Base-by-base conservation (phyloP, 1,140 invertebrate genomes). In the Archivesica marissinica region DNA sequence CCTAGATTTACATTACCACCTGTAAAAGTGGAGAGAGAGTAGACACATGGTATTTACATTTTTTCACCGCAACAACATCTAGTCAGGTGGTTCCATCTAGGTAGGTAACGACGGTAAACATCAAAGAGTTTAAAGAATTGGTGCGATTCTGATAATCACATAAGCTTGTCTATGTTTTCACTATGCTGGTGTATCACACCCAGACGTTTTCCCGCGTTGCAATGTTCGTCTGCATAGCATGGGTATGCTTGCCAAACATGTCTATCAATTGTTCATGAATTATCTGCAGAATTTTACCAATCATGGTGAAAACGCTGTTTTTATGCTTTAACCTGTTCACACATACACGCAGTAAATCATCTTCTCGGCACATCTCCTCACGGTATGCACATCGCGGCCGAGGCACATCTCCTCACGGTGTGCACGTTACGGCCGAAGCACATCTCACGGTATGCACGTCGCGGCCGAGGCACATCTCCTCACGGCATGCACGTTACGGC, bases 151-250 rank as follows among this genome's bases (percentile, higher is more conserved):
- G 68, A 13, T 72, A 50, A 72, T 72, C 68, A 30, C 68, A 72
- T 72, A 72, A 72, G 68, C 38, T 72, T 72, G 41, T 47, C 39
- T 72, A 72, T 72, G 68, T 72, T 72, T 72, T 72, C 68, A 72
- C 68, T 47, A 72, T 44, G 41, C 2, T 47, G 50, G 68, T 38
- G 25, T 50, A 72, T 47, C 39, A 47, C 68, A 44, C 68, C 68
- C 68, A 72, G 68, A 72, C 68, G 41, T 72, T 30, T 72, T 50
- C 68, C 68, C 41, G 68, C 68, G 39, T 41, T 50, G 41, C 41
- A 44, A 72, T 38, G 50, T 72, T 72, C 25, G 68, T 72, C 68
- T 72, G 68, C 41, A 72, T 72, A 47, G 33, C 39, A 50, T 4
- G 2, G 68, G 50, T 47, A 50, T 44, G 68, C 25, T 15, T 72